phyloP scores from a whole-genome alignment of 1,140 invertebrate species.

The Pissodes strobi region DNA sequence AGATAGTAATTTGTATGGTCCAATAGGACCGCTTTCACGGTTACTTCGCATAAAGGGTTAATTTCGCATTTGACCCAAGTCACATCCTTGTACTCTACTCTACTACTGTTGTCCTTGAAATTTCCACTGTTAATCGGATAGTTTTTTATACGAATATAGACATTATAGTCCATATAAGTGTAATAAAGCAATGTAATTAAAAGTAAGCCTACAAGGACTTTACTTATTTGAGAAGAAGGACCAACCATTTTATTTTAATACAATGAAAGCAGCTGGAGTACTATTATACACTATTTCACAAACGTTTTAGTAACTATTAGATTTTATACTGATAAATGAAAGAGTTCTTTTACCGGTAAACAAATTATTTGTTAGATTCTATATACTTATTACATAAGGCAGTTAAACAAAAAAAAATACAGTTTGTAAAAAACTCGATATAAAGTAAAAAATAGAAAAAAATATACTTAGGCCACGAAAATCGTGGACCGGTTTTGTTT shows the following conservation, averaged over 20 bases:
- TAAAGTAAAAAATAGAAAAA: constrained; percentile 57
- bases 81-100: constrained; percentile 58
- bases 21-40: constrained; percentile 74
- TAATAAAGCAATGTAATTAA: constrained; percentile 62
- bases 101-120: constrained; percentile 33
- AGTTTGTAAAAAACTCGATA: constrained; percentile 74
- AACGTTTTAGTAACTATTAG: too few relatives aligned
- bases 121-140: constrained; percentile 57
- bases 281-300: too few relatives aligned
- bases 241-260: constrained; percentile 61
- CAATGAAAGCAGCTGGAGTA: too few relatives aligned
- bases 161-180: constrained; percentile 63
- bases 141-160: constrained; percentile 65
- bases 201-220: constrained; percentile 59
- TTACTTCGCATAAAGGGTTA: constrained; percentile 74
- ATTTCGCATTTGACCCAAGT: constrained; percentile 68
- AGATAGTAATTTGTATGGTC: constrained; percentile 79
- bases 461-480: constrained; percentile 15
- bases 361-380: too few relatives aligned
- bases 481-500: constrained; percentile 4
- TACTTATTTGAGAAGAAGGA: constrained; percentile 63
- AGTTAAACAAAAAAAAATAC: too few relatives aligned
- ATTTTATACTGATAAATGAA: too few relatives aligned
- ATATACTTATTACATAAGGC: too few relatives aligned
- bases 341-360: too few relatives aligned